phyloP scores from a whole-genome alignment of 1,140 invertebrate species.

The Drusus annulatus region DNA sequence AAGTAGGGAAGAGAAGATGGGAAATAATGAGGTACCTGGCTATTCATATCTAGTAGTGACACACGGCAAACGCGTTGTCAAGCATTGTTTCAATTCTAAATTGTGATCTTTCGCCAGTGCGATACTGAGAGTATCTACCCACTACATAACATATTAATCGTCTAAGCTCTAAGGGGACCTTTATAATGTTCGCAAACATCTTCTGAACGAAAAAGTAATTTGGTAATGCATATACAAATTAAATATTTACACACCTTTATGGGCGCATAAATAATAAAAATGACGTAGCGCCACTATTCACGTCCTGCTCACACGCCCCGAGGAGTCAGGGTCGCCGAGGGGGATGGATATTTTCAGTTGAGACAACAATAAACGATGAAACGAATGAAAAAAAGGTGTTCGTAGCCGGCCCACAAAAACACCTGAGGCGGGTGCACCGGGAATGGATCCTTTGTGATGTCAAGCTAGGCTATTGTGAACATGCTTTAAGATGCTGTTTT shows the following conservation, averaged over 20 bases:
- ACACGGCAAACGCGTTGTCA: too few species aligned
- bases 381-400: slow-evolving; percentile 49
- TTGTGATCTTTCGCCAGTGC: too few species aligned
- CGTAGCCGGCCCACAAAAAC: slow-evolving; percentile 36
- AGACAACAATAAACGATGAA: slow-evolving; percentile 34
- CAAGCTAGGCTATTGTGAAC: too few species aligned
- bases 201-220: slow-evolving; percentile 17
- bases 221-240: slow-evolving; percentile 43
- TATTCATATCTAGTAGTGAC: too few species aligned
- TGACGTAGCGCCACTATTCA: slow-evolving; percentile 46
- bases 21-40: too few species aligned
- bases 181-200: slow-evolving; percentile 12
- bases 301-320: neutral
- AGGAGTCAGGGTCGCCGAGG: neutral
- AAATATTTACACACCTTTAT: slow-evolving; percentile 42
- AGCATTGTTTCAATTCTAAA: too few species aligned
- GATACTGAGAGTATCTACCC: too few species aligned
- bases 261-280: slow-evolving; percentile 47
- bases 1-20: too few species aligned
- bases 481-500: too few species aligned
- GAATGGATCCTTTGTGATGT: neutral
- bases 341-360: slow-evolving; percentile 13
- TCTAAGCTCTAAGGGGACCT: too few species aligned
- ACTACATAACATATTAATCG: too few species aligned
- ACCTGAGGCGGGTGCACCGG: slow-evolving; percentile 21